Conservation (phyloP, 2,888 invertebrate species). For the Scelioninae gen. 1 region DNA sequence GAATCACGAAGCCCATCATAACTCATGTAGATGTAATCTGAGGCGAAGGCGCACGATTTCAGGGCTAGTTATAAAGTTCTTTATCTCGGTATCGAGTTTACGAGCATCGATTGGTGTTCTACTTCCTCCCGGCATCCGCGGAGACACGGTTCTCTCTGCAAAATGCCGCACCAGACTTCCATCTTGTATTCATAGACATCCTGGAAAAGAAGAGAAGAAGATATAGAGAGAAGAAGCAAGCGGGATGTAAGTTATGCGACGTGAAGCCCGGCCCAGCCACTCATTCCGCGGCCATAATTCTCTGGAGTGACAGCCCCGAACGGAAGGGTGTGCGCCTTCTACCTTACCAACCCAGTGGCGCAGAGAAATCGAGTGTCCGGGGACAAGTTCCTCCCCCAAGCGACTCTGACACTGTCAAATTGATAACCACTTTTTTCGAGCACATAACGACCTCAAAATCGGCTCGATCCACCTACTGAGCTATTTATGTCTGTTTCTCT, state of each 20-base stretch:
- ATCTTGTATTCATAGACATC: slow-evolving; percentile 81
- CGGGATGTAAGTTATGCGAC: slow-evolving; percentile 82
- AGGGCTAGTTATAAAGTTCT: slow-evolving; percentile 64
- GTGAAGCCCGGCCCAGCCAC: slow-evolving; percentile 83
- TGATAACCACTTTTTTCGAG: too few relatives aligned
- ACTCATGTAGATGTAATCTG: slow-evolving; percentile 68
- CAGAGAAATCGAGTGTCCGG: too few relatives aligned
- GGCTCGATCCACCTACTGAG: slow-evolving; percentile 24
- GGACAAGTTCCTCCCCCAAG: too few relatives aligned
- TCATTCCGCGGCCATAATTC: slow-evolving; percentile 83
- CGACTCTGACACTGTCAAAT: too few relatives aligned
- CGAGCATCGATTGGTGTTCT: slow-evolving; percentile 68
- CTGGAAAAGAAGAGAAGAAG: slow-evolving; percentile 78
- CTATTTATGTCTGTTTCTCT: slow-evolving; percentile 57
- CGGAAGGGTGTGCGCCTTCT: too few relatives aligned
- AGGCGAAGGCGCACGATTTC: slow-evolving; percentile 62
- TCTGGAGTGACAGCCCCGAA: slow-evolving; percentile 82
- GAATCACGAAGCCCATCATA: slow-evolving; percentile 58
- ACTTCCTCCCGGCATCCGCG: slow-evolving; percentile 63
- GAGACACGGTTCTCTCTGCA: slow-evolving; percentile 54
- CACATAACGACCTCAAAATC: too few relatives aligned
- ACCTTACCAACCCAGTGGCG: too few relatives aligned
- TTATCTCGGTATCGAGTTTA: slow-evolving; percentile 68
- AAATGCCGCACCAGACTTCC: slow-evolving; percentile 70
- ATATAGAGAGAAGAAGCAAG: slow-evolving; percentile 75